Evolutionary conservation across 2,888 invertebrate genomes (phyloP), one percentile per base, ranked within the genome.

Genomic region (Mesopsocus fuscifrons): DNA sequence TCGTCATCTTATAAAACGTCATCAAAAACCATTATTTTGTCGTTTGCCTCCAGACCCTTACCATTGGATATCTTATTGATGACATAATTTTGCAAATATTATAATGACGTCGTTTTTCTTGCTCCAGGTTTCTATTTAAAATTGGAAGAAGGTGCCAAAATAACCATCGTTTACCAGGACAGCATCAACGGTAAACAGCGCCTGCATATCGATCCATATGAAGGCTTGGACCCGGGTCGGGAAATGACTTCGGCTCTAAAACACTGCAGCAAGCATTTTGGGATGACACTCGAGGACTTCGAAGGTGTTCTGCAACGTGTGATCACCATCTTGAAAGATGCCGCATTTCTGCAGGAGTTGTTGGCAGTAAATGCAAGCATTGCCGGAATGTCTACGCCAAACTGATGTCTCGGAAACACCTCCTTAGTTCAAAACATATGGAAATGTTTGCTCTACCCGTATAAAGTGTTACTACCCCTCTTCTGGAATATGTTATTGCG

Each of bases 281-380:
- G 77, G 55, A 69, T 82, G 60, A 53, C 59, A 41, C 66, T 69
- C 46, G 71, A 72, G 3, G 69, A 72, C 48, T 64, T 88, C 35
- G 61, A 71, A 42, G 62, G 65, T 46, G 67, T 77, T 45, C 66
- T 87, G 48, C 67, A 67, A 52, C 69, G 72, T 45, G 63, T 84
- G 43, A 73, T 78, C 16, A 66, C 66, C 47, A 71, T 82, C 42
- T 67, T 84, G 55, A 62, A 69, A 41, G 77, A 87, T 60, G 69
- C 73, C 51, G 63, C 69, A 46, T 89, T 83, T 58, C 68, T 84
- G 52, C 69, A 69, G 41, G 82, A 85, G 61, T 66, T 83, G 55
- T 64, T 84, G 50, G 72, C 74, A 52, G 81, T 88, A 55, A 87
- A 89, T 63, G 71, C 77, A 49, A 74, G 77, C 56, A 84, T 88